phyloP scores from a whole-genome alignment of 2,888 invertebrate species.

The Chirona hameri region DNA sequence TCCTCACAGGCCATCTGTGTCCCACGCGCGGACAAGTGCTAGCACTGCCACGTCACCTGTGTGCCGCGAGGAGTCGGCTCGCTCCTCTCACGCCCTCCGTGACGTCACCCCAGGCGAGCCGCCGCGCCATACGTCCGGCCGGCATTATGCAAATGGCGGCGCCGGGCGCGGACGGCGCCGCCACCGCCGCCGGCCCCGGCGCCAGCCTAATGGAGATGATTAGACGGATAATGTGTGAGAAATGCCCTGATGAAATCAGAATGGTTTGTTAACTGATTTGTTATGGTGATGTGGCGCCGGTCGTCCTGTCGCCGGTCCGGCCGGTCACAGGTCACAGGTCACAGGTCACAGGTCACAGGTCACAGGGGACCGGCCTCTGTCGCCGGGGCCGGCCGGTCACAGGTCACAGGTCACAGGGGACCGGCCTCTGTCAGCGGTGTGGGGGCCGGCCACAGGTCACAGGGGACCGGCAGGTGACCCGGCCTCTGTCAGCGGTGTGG shows the following conservation, averaged over 20 bases:
- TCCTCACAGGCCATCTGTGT: too few species aligned
- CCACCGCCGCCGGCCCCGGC: not conserved
- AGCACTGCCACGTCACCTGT: too few species aligned
- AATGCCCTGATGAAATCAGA: constrained; percentile 26
- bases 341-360: not conserved
- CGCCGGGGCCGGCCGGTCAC: too few species aligned
- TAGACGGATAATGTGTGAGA: constrained; percentile 29
- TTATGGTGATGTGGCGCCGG: not conserved
- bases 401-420: too few species aligned
- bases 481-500: too few species aligned
- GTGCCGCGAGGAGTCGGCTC: too few species aligned
- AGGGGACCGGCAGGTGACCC: too few species aligned
- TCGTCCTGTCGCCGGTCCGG: not conserved
- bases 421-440: too few species aligned
- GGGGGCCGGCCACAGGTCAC: not conserved
- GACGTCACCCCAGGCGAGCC: not conserved
- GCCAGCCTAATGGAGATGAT: constrained; percentile 3
- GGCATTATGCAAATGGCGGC: constrained; percentile 13
- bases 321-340: not conserved
- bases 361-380: not conserved
- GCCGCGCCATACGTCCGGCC: not conserved
- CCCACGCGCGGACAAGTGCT: too few species aligned
- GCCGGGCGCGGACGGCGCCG: not conserved
- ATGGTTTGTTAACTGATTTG: constrained; percentile 29
- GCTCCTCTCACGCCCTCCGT: not conserved